Conservation (phyloP, 53 echinoderm and acorn worm genomes). For the Arbacia lixula region DNA sequence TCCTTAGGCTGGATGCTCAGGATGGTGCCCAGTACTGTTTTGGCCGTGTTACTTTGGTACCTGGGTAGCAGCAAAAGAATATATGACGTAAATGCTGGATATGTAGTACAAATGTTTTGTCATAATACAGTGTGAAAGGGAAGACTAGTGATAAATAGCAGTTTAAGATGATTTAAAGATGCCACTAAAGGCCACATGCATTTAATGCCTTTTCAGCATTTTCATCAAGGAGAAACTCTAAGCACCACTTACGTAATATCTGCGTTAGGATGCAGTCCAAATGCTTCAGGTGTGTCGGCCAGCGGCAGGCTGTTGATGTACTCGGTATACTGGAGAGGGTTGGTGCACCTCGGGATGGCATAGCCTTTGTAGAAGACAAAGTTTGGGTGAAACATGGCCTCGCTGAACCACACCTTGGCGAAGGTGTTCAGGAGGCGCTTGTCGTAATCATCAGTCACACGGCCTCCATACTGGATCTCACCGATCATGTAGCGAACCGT, state of each 20-base stretch:
- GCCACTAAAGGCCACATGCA: too few relatives aligned
- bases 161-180: too few relatives aligned
- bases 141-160: too few relatives aligned
- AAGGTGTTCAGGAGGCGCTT: conserved; percentile 97
- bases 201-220: too few relatives aligned
- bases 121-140: too few relatives aligned
- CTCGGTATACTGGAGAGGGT: conserved; percentile 79
- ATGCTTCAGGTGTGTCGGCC: conserved; percentile 92
- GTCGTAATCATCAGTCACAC: conserved; percentile 98
- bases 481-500: conserved; percentile 99
- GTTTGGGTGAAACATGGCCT: conserved; percentile 90
- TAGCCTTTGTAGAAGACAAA: conserved; percentile 99
- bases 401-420: conserved; percentile 99
- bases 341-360: conserved; percentile 87
- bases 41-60: conserved; percentile 95
- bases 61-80: conserved; percentile 21
- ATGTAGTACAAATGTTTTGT: too few relatives aligned
- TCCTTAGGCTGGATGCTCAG: conserved; percentile 98
- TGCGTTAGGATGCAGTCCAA: conserved; percentile 96
- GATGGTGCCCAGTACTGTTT: conserved; percentile 86
- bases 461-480: conserved; percentile 97
- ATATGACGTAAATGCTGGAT: too few relatives aligned
- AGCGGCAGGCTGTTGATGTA: conserved; percentile 84
- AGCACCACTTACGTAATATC: conserved; percentile 95
- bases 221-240: too few relatives aligned